Evolutionary conservation across 1,140 invertebrate species (phyloP).

Genomic region (Pygmarrhopalites habei): DNA sequence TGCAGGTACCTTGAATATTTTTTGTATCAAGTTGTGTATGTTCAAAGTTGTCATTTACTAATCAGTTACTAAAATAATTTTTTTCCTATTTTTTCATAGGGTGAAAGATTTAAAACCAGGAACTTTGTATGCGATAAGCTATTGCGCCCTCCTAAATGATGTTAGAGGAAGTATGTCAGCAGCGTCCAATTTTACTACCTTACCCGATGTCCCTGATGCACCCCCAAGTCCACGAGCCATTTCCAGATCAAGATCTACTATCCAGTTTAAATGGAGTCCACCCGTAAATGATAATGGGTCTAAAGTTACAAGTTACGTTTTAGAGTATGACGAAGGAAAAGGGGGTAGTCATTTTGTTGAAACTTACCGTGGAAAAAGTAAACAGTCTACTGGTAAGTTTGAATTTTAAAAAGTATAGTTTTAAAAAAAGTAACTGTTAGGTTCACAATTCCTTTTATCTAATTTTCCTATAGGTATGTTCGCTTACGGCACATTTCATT

Average conservation of each 20-base stretch:
- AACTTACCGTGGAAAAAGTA: constrained; percentile 57
- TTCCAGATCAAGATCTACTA: constrained; percentile 52
- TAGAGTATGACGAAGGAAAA: constrained; percentile 69
- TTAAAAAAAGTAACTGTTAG: too few species aligned
- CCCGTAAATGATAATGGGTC: constrained; percentile 65
- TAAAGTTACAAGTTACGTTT: constrained; percentile 63
- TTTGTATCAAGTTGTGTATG: too few species aligned
- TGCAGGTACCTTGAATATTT: too few species aligned
- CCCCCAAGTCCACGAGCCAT: constrained; percentile 53
- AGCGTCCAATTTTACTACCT: constrained; percentile 54
- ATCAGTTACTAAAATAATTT: too few species aligned
- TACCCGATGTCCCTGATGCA: constrained; percentile 58
- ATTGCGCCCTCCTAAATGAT: constrained; percentile 48
- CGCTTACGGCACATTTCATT: too few species aligned
- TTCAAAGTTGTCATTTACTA: too few species aligned
- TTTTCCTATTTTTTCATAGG: constrained; percentile 47
- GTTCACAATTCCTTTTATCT: too few species aligned
- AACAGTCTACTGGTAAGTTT: constrained; percentile 65
- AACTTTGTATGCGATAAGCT: constrained; percentile 68
- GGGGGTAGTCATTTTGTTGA: constrained; percentile 59
- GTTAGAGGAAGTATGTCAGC: constrained; percentile 48
- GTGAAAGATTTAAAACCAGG: constrained; percentile 73
- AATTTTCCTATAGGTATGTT: too few species aligned
- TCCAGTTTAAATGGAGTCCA: constrained; percentile 57
- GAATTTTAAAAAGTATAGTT: too few species aligned